These are phyloP conservation scores for Caenorhabditis japonica DNA, from an alignment of 2,888 invertebrate species.

Conservation along the genomic window DNA sequence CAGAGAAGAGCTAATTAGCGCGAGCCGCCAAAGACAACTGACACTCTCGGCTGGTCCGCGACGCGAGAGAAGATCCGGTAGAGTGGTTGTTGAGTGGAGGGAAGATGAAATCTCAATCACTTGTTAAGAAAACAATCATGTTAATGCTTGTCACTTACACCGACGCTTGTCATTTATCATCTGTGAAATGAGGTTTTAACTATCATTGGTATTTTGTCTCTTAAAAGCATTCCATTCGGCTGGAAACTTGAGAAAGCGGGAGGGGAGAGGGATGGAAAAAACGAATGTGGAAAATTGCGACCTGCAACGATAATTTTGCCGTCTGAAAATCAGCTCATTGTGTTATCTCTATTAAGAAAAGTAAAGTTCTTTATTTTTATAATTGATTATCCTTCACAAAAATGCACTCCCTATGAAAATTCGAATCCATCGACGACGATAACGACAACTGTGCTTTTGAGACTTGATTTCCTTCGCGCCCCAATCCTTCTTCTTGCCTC, in stretches of 20 bases:
- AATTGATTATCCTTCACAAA: no score
- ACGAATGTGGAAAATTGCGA: not conserved
- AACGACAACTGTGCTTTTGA: constrained; percentile 39
- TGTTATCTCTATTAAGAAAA: no score
- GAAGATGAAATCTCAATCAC: constrained; percentile 32
- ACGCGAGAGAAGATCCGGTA: constrained; percentile 33
- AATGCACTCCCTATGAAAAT: no score
- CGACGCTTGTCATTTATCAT: constrained; percentile 48
- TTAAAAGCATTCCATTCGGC: constrained; percentile 47
- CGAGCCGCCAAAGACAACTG: constrained; percentile 57
- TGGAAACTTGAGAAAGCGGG: not conserved
- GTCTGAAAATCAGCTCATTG: no score
- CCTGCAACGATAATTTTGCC: no score
- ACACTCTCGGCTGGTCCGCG: constrained; percentile 38
- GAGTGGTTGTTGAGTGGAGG: constrained; percentile 13
- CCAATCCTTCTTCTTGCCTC: no score
- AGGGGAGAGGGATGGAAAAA: not conserved
- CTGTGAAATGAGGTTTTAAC: constrained; percentile 42
- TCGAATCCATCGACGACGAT: no score
- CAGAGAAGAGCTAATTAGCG: constrained; percentile 41
- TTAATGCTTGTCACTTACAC: constrained; percentile 49
- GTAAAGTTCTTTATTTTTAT: not conserved
- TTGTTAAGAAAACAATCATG: constrained; percentile 57
- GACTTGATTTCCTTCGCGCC: constrained; percentile 10
- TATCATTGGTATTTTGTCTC: constrained; percentile 6